Percentiles rank a stretch among this genome's conserved stretches.
These are phyloP conservation scores for Jaculus jaculus DNA, from an alignment of 2,113 vertebrate genomes.

Conservation along the genomic window DNA sequence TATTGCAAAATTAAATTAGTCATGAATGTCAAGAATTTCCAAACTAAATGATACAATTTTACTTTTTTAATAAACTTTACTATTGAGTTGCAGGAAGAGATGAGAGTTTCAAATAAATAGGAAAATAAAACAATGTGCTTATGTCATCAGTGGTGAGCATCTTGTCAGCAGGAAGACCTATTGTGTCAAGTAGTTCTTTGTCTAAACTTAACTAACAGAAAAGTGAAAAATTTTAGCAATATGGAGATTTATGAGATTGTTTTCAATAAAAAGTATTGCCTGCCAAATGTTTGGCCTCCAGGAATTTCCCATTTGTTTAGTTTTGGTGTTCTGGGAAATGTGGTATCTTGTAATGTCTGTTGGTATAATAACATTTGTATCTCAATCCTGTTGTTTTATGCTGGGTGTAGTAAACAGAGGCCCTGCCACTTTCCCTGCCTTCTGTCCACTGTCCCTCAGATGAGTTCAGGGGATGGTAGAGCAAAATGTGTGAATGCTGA, in stretches of 20 bases:
- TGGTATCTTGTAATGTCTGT: not conserved
- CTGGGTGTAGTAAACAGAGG: accelerated
- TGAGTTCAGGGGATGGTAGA: accelerated
- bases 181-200: constrained; percentile 15
- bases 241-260: not conserved
- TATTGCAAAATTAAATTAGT: constrained; percentile 51
- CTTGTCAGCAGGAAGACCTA: not conserved
- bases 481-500: not conserved
- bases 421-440: not conserved
- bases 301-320: not conserved
- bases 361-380: not conserved
- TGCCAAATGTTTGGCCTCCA: not conserved
- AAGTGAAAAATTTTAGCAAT: constrained; percentile 31
- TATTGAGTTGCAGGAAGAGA: not conserved
- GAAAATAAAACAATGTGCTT: constrained; percentile 34
- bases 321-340: not conserved
- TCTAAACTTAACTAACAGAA: not conserved
- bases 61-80: constrained; percentile 29
- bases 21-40: not conserved
- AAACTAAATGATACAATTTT: constrained; percentile 13
- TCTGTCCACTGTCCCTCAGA: not conserved
- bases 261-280: not conserved
- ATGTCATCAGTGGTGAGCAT: not conserved
- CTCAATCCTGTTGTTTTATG: not conserved
- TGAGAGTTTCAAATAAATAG: not conserved